phyloP scores from a whole-genome alignment of 2,113 vertebrate species.

The Chaetodon trifascialis region DNA sequence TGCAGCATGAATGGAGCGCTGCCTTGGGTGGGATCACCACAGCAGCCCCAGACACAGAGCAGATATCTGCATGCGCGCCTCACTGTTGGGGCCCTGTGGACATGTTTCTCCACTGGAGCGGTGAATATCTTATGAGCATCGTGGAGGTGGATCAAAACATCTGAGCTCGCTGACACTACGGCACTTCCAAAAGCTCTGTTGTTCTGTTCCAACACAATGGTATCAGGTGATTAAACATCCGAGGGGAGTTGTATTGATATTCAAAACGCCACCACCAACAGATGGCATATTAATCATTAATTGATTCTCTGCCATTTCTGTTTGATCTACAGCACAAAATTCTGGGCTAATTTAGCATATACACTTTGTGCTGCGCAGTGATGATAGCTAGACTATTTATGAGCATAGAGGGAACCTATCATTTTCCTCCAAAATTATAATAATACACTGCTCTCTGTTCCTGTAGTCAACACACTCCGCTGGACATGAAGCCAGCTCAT shows the following conservation, averaged over 20 bases:
- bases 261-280: slow-evolving; percentile 77
- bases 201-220: slow-evolving; percentile 79
- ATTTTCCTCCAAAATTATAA: slow-evolving; percentile 71
- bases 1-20: slow-evolving; percentile 60
- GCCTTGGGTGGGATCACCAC: slow-evolving; percentile 64
- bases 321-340: slow-evolving; percentile 69
- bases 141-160: slow-evolving; percentile 77
- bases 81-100: slow-evolving; percentile 39
- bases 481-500: slow-evolving; percentile 50
- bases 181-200: slow-evolving; percentile 71
- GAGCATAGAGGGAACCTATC: slow-evolving; percentile 61
- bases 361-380: slow-evolving; percentile 43
- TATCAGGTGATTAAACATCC: slow-evolving; percentile 84
- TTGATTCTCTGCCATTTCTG: slow-evolving; percentile 72
- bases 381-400: slow-evolving; percentile 72
- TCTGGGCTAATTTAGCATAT: slow-evolving; percentile 62
- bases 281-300: slow-evolving; percentile 85
- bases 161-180: slow-evolving; percentile 60
- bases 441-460: slow-evolving; percentile 58
- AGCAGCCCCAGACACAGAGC: slow-evolving; percentile 51
- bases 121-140: slow-evolving; percentile 69
- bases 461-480: slow-evolving; percentile 59
- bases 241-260: slow-evolving; percentile 78
- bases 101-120: slow-evolving; percentile 50
- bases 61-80: slow-evolving; percentile 60